Base-by-base conservation (phyloP, 37 sponge, comb jelly and placozoan species). In the Trichoplax adhaerens region DNA sequence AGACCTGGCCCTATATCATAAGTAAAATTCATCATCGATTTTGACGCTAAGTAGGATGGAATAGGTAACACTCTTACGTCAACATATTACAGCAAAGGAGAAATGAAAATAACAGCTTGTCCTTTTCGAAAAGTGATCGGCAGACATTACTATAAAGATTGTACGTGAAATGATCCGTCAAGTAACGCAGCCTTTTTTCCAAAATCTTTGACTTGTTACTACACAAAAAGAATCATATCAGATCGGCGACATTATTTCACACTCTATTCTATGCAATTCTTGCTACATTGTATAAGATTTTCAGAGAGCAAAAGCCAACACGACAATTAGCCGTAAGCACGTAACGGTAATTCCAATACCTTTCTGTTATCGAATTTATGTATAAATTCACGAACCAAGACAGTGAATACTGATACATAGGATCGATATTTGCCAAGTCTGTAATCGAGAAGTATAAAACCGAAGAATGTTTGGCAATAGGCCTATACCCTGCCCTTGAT, bases 341-440 rank as follows among this genome's bases (percentile, higher is more conserved):
- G 29, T 29, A 29, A 29, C 29, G 29, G 29, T 29, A 29, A 29
- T 29, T 29, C 29, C 29, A 29, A 29, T 48, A 90, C 92, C 92
- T 93, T 52, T 97, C 94, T 76, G 70, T 76, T 66, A 97, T 97
- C 63, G 93, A 88, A 64, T 79, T 83, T 55, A 85, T 58, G 83
- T 81, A 97, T 78, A 92, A 85, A 72, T 97, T 97, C 73, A 97
- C 83, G 74, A 92, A 97, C 99, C 99, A 97, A 47, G 81, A 84
- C 52, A 97, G 80, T 49, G 93, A 92, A 86, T 97, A 97, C 83
- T 97, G 99, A 82, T 97, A 97, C 99, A 97, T 97, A 56, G 99
- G 99, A 76, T 97, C 99, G 58, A 97, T 97, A 82, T 97, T 97
- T 6, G 99, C 90, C 53, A 97, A 82, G 73, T 97, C 99, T 58